Conservation (phyloP, 2,888 invertebrate species). For the Leptarthrus brevirostris region DNA sequence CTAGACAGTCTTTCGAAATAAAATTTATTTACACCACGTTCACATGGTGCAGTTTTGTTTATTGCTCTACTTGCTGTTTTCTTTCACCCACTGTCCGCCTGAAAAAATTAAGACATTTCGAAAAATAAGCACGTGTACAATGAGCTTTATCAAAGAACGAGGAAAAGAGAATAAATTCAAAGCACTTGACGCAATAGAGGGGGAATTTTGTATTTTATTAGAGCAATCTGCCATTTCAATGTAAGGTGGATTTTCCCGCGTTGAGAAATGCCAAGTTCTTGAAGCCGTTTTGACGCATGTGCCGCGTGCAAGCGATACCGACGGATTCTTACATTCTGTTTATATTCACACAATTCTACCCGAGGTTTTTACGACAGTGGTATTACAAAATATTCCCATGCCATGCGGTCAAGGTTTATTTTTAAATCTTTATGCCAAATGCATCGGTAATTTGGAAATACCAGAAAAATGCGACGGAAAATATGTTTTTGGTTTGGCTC, state of each 20-base stretch:
- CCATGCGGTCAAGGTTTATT: conserved; percentile 14
- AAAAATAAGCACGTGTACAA: conserved; percentile 13
- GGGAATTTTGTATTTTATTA: not conserved
- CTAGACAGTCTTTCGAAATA: not conserved
- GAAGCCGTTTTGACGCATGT: not conserved
- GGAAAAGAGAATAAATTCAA: conserved; percentile 1
- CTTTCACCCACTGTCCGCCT: conserved; percentile 42
- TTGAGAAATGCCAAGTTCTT: not conserved
- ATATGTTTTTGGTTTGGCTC: too few relatives aligned
- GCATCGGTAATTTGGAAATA: not conserved
- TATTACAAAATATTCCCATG: conserved; percentile 8
- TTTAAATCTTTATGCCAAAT: not conserved
- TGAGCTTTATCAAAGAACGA: too few relatives aligned
- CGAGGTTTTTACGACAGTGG: conserved; percentile 6
- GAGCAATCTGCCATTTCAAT: not conserved
- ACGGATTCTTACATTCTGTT: too few relatives aligned
- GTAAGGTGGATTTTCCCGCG: not conserved
- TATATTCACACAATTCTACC: not conserved
- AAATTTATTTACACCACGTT: not conserved
- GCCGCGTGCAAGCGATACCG: not conserved
- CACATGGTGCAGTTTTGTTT: conserved; percentile 18
- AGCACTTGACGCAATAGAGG: not conserved
- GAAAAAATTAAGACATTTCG: conserved; percentile 25
- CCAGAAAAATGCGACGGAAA: too few relatives aligned
- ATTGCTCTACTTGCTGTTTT: not conserved